Evolutionary conservation across 2,888 invertebrate genomes (phyloP).

Genomic region (Lasius fuliginosus): DNA sequence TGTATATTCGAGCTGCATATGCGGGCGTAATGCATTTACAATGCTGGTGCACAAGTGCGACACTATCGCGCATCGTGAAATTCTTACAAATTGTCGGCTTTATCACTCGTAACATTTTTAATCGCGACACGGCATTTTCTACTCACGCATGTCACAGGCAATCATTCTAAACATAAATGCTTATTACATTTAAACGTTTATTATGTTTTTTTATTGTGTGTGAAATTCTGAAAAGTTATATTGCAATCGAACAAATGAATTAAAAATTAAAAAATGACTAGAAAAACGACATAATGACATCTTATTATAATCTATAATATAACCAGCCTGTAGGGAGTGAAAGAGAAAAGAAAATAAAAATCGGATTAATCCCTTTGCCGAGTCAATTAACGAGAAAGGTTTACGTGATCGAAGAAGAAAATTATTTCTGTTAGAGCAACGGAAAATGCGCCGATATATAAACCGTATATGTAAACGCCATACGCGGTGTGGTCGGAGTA

Average conservation of each 20-base stretch:
- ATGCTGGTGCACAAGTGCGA: slow-evolving; percentile 5
- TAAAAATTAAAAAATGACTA: not conserved
- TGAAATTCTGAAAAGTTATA: not conserved
- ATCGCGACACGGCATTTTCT: slow-evolving; percentile 18
- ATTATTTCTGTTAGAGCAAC: slow-evolving; percentile 47
- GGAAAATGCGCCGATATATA: slow-evolving; percentile 51
- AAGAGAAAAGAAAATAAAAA: not conserved
- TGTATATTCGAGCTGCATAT: slow-evolving; percentile 12
- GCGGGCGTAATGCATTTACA: slow-evolving; percentile 38
- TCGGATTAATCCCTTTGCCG: not conserved
- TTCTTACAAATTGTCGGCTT: slow-evolving; percentile 33
- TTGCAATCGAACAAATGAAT: not conserved
- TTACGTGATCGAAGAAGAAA: slow-evolving; percentile 20
- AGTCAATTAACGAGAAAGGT: not conserved
- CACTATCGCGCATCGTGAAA: slow-evolving; percentile 25
- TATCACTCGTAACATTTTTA: slow-evolving; percentile 34
- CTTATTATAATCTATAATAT: not conserved
- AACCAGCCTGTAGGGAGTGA: not conserved
- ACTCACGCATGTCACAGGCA: slow-evolving; percentile 30
- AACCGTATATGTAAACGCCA: slow-evolving; percentile 63
- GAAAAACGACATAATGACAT: not conserved
- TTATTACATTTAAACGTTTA: not conserved
- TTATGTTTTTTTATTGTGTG: not conserved
- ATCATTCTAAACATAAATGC: slow-evolving; percentile 12
- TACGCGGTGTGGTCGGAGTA: slow-evolving; percentile 57